Evolutionary conservation across 2,888 invertebrate genomes (phyloP).

Genomic region (Phlogophora meticulosa): DNA sequence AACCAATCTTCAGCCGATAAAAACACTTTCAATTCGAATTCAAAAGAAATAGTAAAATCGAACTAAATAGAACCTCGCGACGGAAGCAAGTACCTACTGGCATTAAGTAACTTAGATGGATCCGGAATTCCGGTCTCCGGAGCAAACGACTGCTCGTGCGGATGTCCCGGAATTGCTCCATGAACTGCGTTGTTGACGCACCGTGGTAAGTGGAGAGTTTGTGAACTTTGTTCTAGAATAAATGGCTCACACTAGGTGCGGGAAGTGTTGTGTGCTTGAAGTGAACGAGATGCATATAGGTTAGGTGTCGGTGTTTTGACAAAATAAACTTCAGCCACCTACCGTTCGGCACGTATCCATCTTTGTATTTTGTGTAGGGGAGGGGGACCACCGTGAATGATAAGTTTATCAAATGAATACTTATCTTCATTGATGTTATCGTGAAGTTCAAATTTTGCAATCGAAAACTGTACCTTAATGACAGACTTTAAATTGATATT

Average conservation of each 20-base stretch:
- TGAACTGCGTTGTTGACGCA: constrained; percentile 50
- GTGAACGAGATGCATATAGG: constrained; percentile 12
- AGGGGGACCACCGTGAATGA: not conserved
- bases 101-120: constrained; percentile 55
- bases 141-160: constrained; percentile 43
- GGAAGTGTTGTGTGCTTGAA: constrained; percentile 28
- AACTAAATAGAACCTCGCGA: constrained; percentile 6
- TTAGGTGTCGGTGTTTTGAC: not conserved
- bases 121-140: constrained; percentile 38
- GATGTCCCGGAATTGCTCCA: constrained; percentile 45
- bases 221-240: constrained; percentile 29
- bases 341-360: not conserved
- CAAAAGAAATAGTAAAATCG: constrained; percentile 18
- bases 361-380: not conserved
- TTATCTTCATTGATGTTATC: too few species aligned
- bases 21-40: not conserved
- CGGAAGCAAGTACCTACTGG: constrained; percentile 35
- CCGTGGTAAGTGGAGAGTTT: constrained; percentile 29
- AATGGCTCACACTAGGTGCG: constrained; percentile 21
- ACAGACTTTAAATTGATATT: too few species aligned
- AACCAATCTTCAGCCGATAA: not conserved
- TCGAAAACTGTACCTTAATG: too few species aligned
- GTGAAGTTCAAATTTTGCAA: too few species aligned
- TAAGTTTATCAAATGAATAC: not conserved
- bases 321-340: not conserved